Conservation (phyloP, 92 coral and sea anemone species). For the Porites divaricata region DNA sequence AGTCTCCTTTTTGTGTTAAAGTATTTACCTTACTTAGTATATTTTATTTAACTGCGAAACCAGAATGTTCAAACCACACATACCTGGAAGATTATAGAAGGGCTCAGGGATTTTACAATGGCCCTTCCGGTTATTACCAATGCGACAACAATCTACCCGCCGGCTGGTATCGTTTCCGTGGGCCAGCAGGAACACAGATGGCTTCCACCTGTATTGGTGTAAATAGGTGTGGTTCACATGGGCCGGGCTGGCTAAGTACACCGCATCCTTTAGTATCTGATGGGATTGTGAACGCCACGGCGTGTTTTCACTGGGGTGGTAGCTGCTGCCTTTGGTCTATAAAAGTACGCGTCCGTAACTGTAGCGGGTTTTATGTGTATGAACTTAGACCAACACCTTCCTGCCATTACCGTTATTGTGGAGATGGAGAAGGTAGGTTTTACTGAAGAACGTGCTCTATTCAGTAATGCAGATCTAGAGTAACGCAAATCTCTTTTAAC, state of each 20-base stretch:
- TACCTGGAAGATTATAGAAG: constrained; percentile 13
- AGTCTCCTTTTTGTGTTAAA: too few species aligned
- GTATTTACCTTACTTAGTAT: too few species aligned
- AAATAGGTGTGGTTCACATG: constrained; percentile 45
- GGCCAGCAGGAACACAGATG: constrained; percentile 64
- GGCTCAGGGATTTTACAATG: background rate
- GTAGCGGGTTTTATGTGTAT: constrained; percentile 64
- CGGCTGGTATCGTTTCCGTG: constrained; percentile 67
- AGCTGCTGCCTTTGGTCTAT: constrained; percentile 20
- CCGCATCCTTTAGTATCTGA: constrained; percentile 48
- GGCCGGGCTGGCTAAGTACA: constrained; percentile 63
- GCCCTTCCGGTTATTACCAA: constrained; percentile 16
- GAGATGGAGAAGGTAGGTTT: constrained; percentile 16
- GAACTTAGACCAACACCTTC: background rate
- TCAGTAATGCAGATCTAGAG: too few species aligned
- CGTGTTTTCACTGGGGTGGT: constrained; percentile 30
- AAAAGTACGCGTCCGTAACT: constrained; percentile 53
- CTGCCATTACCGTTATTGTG: constrained; percentile 28
- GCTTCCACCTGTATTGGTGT: constrained; percentile 27
- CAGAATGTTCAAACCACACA: constrained; percentile 14
- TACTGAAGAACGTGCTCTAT: too few species aligned
- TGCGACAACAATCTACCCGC: constrained; percentile 18
- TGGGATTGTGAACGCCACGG: constrained; percentile 42
- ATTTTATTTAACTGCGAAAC: background rate
- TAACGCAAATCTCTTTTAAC: too few species aligned